phyloP scores from a whole-genome alignment of 1,140 invertebrate genomes.

The Aleiodes sp. region DNA sequence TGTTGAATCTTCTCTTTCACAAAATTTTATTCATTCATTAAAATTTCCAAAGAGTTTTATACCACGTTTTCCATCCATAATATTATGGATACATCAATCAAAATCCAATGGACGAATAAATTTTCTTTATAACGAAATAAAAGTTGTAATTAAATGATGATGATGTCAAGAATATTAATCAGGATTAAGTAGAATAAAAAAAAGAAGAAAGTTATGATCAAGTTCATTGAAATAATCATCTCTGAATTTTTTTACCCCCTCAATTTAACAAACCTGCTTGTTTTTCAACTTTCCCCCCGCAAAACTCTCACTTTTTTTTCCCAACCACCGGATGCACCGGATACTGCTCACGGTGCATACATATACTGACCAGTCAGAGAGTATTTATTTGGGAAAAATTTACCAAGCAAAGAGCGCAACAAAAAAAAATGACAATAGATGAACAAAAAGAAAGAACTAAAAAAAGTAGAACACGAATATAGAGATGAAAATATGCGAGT shows the following conservation, averaged over 20 bases:
- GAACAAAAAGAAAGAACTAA: background rate
- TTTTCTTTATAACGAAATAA: no score
- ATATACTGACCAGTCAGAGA: constrained; percentile 10
- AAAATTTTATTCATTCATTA: no score
- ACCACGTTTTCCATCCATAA: no score
- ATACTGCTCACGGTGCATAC: background rate
- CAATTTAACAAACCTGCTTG: background rate
- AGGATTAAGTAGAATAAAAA: background rate
- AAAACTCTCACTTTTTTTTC: constrained; percentile 13
- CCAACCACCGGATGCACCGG: constrained; percentile 25
- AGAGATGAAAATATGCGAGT: constrained; percentile 27
- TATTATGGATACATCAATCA: no score
- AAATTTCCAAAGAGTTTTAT: no score
- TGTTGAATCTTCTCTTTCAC: no score
- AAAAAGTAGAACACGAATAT: background rate
- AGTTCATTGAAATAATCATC: background rate
- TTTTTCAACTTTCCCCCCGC: constrained; percentile 8
- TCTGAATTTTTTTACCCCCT: background rate
- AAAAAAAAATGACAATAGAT: background rate
- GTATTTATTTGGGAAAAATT: constrained; percentile 34
- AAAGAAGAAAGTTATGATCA: background rate
- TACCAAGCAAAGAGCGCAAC: constrained; percentile 12
- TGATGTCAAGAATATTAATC: no score
- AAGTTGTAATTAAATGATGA: no score
- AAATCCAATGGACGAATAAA: no score